A percentile compares a stretch with the other conserved stretches of the same genome.
phyloP scores from a whole-genome alignment of 2,797 vertebrate genomes.

The Forpus xanthops region DNA sequence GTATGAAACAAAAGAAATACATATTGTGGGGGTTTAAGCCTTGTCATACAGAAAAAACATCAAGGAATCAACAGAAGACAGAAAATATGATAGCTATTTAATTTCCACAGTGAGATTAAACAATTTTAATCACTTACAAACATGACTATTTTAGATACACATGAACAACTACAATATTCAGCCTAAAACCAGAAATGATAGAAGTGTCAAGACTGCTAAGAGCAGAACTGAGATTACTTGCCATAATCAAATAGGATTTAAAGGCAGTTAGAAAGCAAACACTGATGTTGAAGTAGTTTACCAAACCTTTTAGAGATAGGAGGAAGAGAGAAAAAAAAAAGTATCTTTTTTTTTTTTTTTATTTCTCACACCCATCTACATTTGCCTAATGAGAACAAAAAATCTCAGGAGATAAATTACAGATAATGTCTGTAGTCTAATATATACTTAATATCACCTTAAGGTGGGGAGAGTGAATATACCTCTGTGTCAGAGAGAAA shows the following conservation, averaged over 20 bases:
- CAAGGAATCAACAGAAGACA: background rate
- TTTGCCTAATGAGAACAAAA: constrained; percentile 10
- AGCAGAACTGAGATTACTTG: background rate
- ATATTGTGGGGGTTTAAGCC: background rate
- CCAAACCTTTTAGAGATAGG: background rate
- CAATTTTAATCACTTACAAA: constrained; percentile 38
- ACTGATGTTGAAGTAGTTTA: background rate
- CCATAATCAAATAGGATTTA: background rate
- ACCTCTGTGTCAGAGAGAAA: background rate
- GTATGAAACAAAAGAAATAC: background rate
- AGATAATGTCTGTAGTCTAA: background rate
- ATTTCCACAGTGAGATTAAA: constrained; percentile 50
- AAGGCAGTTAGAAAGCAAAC: background rate
- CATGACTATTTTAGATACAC: background rate
- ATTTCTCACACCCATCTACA: background rate
- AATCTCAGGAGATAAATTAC: constrained; percentile 10
- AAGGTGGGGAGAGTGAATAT: background rate
- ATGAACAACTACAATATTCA: constrained; percentile 16
- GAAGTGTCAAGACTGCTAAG: background rate
- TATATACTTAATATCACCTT: background rate
- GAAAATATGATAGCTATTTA: constrained; percentile 26
- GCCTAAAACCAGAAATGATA: background rate
- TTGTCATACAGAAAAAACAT: background rate
- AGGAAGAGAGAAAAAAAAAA: background rate
- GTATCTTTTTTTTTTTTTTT: background rate